phyloP scores from a whole-genome alignment of 1,140 invertebrate species.

The Anoplophora glabripennis region DNA sequence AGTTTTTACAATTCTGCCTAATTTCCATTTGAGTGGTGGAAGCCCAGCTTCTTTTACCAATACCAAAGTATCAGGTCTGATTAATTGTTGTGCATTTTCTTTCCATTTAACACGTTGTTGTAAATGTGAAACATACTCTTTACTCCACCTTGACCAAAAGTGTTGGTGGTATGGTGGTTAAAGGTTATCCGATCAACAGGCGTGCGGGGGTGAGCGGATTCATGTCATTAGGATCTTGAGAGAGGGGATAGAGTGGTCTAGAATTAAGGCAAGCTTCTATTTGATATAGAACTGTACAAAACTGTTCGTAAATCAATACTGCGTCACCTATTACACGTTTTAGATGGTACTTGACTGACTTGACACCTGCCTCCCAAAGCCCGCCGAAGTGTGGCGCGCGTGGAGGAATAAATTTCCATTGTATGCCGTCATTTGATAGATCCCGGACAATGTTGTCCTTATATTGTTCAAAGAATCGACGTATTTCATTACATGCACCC shows the following conservation, averaged over 20 bases:
- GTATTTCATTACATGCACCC: conserved; percentile 10
- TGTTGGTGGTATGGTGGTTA: conserved; percentile 24
- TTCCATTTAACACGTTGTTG: conserved; percentile 34
- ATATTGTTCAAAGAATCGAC: neutral
- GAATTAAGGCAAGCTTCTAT: conserved; percentile 31
- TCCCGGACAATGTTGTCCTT: neutral
- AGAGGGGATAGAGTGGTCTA: conserved; percentile 24
- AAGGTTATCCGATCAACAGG: conserved; percentile 29
- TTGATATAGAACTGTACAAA: conserved; percentile 20
- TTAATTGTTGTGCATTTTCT: neutral
- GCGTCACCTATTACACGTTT: neutral
- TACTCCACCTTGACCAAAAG: conserved; percentile 39
- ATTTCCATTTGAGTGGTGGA: conserved; percentile 31
- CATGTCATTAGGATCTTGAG: conserved; percentile 29
- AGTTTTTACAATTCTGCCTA: conserved; percentile 39
- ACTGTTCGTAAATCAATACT: conserved; percentile 2
- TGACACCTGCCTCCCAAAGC: neutral
- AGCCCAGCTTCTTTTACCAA: conserved; percentile 35
- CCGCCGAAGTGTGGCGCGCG: neutral
- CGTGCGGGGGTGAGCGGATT: conserved; percentile 28
- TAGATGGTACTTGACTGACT: neutral
- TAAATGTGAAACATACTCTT: conserved; percentile 34
- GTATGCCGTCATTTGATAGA: neutral
- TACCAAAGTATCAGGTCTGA: conserved; percentile 41
- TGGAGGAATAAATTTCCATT: neutral